A percentile compares a stretch with the other conserved stretches of the same genome.
phyloP scores from a whole-genome alignment of 1,140 invertebrate species.

The Bacillus rossius region DNA sequence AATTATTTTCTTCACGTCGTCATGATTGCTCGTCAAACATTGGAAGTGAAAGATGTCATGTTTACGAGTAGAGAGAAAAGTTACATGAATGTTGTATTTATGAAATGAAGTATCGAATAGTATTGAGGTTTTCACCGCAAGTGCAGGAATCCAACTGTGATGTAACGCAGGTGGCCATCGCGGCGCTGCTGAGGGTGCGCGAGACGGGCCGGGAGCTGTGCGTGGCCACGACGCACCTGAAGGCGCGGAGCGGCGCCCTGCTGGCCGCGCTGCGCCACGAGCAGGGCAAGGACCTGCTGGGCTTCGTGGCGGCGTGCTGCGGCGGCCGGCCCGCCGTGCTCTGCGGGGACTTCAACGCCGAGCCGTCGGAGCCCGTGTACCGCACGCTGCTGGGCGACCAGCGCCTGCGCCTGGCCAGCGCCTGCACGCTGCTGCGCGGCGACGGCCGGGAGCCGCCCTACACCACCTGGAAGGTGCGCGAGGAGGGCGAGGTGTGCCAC shows the following conservation, averaged over 20 bases:
- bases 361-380: constrained; percentile 67
- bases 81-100: no score
- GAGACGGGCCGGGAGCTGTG: constrained; percentile 54
- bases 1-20: no score
- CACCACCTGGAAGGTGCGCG: constrained; percentile 75
- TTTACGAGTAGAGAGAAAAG: no score
- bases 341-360: constrained; percentile 77
- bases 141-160: no score
- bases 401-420: constrained; percentile 41
- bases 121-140: no score
- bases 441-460: constrained; percentile 53
- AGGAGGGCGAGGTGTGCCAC: constrained; percentile 63
- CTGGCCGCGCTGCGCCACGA: constrained; percentile 64
- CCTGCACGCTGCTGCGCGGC: constrained; percentile 41
- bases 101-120: no score
- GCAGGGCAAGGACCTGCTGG: constrained; percentile 66
- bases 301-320: constrained; percentile 51
- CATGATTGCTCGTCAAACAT: no score
- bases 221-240: constrained; percentile 70
- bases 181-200: constrained; percentile 49
- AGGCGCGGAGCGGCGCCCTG: constrained; percentile 63
- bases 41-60: no score
- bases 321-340: constrained; percentile 54
- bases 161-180: constrained; percentile 59
- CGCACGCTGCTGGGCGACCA: constrained; percentile 47